phyloP scores from a whole-genome alignment of 2,888 invertebrate species.

The Trissoscelio sp. region DNA sequence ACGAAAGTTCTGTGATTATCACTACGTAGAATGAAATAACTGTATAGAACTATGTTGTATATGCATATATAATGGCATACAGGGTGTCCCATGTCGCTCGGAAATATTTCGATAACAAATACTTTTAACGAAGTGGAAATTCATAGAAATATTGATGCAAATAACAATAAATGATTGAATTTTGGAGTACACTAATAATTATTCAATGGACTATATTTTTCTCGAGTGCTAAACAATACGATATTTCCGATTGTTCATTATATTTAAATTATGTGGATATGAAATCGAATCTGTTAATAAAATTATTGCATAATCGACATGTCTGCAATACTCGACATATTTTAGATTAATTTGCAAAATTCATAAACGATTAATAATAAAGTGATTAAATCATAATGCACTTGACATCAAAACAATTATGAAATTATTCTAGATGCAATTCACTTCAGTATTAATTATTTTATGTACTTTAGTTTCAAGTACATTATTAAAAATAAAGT shows the following conservation, averaged over 20 bases:
- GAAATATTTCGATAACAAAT: neutral
- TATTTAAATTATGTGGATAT: neutral
- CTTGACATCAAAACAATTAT: neutral
- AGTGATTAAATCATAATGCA: slow-evolving; percentile 3
- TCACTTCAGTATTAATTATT: neutral
- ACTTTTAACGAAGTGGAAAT: neutral
- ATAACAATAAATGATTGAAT: too few relatives aligned
- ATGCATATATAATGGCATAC: slow-evolving; percentile 13
- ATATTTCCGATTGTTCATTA: neutral
- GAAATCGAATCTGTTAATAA: neutral
- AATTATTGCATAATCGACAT: neutral
- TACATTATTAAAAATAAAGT: neutral
- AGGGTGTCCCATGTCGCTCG: neutral
- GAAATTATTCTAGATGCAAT: neutral
- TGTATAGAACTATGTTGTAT: slow-evolving; percentile 45
- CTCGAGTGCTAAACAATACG: too few relatives aligned
- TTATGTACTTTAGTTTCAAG: neutral
- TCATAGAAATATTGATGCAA: neutral
- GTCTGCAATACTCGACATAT: neutral
- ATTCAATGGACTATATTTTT: too few relatives aligned
- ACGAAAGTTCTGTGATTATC: slow-evolving; percentile 66
- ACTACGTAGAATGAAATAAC: slow-evolving; percentile 58
- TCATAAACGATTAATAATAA: neutral
- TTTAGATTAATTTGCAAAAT: neutral
- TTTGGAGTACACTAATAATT: too few relatives aligned